Base-by-base conservation (phyloP, 2,113 vertebrate genomes). In the Gnathonemus longibarbis region DNA sequence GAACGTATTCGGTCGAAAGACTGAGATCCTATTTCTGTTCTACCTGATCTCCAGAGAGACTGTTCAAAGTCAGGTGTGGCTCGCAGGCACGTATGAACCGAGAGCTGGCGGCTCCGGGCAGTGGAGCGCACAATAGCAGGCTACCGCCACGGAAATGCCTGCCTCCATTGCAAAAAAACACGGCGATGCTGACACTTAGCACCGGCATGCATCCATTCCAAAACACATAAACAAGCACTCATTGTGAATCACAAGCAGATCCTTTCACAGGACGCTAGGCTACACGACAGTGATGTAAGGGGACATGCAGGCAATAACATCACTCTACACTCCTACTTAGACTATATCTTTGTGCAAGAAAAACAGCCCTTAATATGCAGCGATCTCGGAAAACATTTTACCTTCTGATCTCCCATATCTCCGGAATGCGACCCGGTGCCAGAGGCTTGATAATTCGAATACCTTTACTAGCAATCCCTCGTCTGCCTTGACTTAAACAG, bases 391-490 rank as follows among this genome's bases (percentile, higher is more conserved):
- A 89, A 56, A 46, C 66, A 62, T 87, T 94, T 94, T 93, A 96
- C 96, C 95, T 95, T 96, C 90, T 96, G 95, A 90, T 96, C 96
- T 17, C 94, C 96, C 96, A 96, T 96, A 74, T 46, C 91, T 91
- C 89, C 89, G 89, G 89, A 88, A 91, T 88, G 91, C 62, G 66
- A 84, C 53, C 93, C 93, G 88, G 91, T 90, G 80, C 89, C 85
- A 70, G 90, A 50, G 9, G 50, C 90, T 90, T 90, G 58, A 52
- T 90, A 89, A 91, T 91, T 83, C 91, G 39, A 84, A 88, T 83
- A 45, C 1, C n/a, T 52, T 84, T 77, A 88, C 86, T 56, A 52
- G 58, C 53, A 17, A 31, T 84, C 39, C 89, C n/a, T 19, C 48
- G 19, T 91, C 27, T 3, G 45, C 91, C 58, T 39, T 27, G 77